Conservation (phyloP, 2,888 invertebrate species). For the Chrysotoxum bicinctum region DNA sequence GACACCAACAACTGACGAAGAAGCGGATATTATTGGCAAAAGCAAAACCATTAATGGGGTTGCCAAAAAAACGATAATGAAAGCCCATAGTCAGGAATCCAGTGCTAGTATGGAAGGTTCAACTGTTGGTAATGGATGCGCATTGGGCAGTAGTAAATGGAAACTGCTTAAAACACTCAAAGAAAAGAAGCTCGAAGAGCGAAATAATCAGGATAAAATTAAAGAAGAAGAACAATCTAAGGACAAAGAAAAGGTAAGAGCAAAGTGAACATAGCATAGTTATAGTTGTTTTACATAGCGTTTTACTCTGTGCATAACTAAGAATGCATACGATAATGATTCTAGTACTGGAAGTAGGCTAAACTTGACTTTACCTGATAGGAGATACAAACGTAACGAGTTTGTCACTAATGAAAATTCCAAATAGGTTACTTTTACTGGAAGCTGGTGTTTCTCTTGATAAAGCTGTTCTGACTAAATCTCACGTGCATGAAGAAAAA, state of each 20-base stretch:
- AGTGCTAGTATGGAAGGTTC: slow-evolving; percentile 81
- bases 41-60: background rate
- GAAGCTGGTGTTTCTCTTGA: too few relatives aligned
- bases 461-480: too few relatives aligned
- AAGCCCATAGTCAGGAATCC: slow-evolving; percentile 76
- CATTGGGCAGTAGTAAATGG: slow-evolving; percentile 93
- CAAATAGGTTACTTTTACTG: too few relatives aligned
- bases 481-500: too few relatives aligned
- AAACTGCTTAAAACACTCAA: slow-evolving; percentile 94
- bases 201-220: slow-evolving; percentile 87
- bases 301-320: too few relatives aligned
- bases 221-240: slow-evolving; percentile 85
- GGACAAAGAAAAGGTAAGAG: slow-evolving; percentile 84
- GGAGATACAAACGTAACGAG: too few relatives aligned
- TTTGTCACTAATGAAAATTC: too few relatives aligned
- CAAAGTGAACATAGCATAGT: background rate
- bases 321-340: too few relatives aligned
- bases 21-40: slow-evolving; percentile 12
- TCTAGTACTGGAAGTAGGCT: too few relatives aligned
- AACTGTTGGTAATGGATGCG: slow-evolving; percentile 76
- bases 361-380: too few relatives aligned
- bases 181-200: slow-evolving; percentile 94
- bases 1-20: slow-evolving; percentile 52
- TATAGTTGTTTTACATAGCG: background rate
- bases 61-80: slow-evolving; percentile 27